These are phyloP conservation scores for Tanytarsus gracilentus DNA, from an alignment of 2,888 invertebrate species.

Conservation along the genomic window DNA sequence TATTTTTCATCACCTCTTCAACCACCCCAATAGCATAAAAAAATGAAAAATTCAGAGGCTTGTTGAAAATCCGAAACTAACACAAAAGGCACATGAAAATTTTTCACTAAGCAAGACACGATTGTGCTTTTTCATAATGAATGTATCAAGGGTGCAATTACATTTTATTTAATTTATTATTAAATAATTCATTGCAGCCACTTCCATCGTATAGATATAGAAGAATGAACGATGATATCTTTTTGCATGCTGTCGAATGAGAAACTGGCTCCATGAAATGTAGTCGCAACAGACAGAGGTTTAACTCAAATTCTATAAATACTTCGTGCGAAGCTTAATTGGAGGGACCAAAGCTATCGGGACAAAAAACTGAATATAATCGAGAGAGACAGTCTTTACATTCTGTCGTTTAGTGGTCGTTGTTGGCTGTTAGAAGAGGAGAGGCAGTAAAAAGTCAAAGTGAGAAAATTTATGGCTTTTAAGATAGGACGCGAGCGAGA, in stretches of 20 bases:
- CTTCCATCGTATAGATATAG: neutral
- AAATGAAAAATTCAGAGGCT: no score
- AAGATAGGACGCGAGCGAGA: neutral
- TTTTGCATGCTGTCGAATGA: neutral
- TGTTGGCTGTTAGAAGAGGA: neutral
- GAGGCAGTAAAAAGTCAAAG: constrained; percentile 1
- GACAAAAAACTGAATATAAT: no score
- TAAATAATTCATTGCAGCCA: constrained; percentile 1
- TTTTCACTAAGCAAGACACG: no score
- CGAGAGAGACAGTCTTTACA: neutral
- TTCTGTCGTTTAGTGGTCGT: neutral
- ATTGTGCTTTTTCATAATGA: neutral
- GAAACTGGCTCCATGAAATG: neutral
- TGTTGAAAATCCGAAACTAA: no score
- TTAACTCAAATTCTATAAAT: constrained; percentile 1
- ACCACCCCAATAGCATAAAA: no score
- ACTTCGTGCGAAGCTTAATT: neutral
- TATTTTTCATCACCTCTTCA: no score
- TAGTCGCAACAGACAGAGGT: neutral
- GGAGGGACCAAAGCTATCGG: neutral
- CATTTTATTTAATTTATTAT: constrained; percentile 5
- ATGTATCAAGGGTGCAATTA: constrained; percentile 17
- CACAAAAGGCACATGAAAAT: neutral
- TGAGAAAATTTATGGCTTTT: constrained; percentile 5
- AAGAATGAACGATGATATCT: neutral